These are phyloP conservation scores for Chouioia cunea DNA, from an alignment of 2,888 invertebrate genomes.

Conservation along the genomic window DNA sequence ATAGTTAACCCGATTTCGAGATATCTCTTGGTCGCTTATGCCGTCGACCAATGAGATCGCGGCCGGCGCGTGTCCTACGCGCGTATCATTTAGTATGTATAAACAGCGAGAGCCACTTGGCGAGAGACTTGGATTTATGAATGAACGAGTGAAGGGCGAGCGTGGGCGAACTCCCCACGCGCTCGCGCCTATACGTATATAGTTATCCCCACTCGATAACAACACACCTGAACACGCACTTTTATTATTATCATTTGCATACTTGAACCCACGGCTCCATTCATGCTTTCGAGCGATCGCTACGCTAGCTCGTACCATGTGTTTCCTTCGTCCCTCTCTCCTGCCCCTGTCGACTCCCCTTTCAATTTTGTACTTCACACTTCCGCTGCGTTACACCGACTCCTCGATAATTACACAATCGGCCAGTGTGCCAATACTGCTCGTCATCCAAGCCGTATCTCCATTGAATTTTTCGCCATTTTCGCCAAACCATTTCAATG, in stretches of 20 bases:
- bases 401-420: slow-evolving; percentile 36
- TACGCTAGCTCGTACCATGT: not conserved
- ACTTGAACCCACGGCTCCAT: slow-evolving; percentile 6
- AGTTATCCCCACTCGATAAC: too few relatives aligned
- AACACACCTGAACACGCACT: slow-evolving; percentile 42
- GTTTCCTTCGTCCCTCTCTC: not conserved
- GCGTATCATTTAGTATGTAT: slow-evolving; percentile 43
- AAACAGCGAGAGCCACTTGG: slow-evolving; percentile 24
- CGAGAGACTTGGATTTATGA: slow-evolving; percentile 46
- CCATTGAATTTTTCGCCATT: not conserved
- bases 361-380: too few relatives aligned
- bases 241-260: slow-evolving; percentile 13
- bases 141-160: slow-evolving; percentile 56
- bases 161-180: slow-evolving; percentile 63
- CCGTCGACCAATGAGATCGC: slow-evolving; percentile 43
- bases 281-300: slow-evolving; percentile 23
- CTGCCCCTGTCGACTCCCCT: too few relatives aligned
- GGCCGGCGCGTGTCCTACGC: slow-evolving; percentile 47
- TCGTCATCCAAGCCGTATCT: too few relatives aligned
- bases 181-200: slow-evolving; percentile 32
- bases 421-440: slow-evolving; percentile 36
- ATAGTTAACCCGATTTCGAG: slow-evolving; percentile 33
- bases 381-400: too few relatives aligned
- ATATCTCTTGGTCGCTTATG: slow-evolving; percentile 13
- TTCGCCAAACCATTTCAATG: not conserved